phyloP scores from a whole-genome alignment of 2,888 invertebrate genomes.

The Junonia oenone region DNA sequence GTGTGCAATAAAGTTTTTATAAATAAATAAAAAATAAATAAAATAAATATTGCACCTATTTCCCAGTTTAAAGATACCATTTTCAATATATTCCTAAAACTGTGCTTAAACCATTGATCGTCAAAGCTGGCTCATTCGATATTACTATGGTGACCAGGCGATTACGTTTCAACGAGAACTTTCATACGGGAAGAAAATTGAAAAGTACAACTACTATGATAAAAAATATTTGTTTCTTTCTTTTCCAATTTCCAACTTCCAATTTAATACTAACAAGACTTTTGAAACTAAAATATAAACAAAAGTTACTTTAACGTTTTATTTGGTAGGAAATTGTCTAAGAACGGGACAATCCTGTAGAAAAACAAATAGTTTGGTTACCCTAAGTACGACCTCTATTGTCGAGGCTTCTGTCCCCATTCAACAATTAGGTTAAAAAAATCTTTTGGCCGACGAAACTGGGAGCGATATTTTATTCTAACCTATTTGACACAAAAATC shows the following conservation, averaged over 20 bases:
- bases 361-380: constrained; percentile 4
- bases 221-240: too few relatives aligned
- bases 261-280: neutral
- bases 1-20: too few relatives aligned
- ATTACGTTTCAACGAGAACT: neutral
- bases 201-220: too few relatives aligned
- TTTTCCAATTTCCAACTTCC: too few relatives aligned
- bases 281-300: neutral
- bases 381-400: constrained; percentile 23
- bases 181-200: neutral
- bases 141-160: constrained; percentile 6
- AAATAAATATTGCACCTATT: too few relatives aligned
- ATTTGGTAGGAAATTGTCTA: neutral
- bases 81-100: neutral
- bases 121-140: constrained; percentile 15
- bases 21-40: too few relatives aligned
- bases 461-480: constrained; percentile 6
- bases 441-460: constrained; percentile 16
- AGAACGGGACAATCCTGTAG: constrained; percentile 1
- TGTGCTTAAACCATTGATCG: constrained; percentile 16
- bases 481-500: neutral
- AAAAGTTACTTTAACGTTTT: neutral
- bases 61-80: too few relatives aligned
- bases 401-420: constrained; percentile 26
- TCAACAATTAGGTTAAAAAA: constrained; percentile 34